Base-by-base conservation (phyloP, 2,113 vertebrate genomes). In the Mellivora capensis region DNA sequence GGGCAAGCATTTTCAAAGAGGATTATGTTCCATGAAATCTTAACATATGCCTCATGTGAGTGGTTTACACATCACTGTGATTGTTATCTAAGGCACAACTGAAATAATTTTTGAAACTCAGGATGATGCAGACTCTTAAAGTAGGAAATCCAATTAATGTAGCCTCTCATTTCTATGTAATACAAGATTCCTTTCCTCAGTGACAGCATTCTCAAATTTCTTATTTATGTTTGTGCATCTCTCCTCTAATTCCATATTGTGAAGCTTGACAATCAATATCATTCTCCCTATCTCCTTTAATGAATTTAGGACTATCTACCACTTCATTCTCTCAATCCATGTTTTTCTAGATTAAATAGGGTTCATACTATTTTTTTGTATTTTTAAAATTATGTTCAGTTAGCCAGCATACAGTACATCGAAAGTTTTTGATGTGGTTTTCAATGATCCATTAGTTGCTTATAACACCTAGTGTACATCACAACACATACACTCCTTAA, bases 31-130 rank as follows among this genome's bases (percentile, higher is more conserved):
- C 39, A 47, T 69, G 47, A 76, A 96, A 96, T 49, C 20, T 86
- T 83, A 42, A 69, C 17, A 76, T 77, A 39, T 12, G 61, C 0
- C 42, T 85, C 27, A 80, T 71, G 6, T 71, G 14, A 90, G 23
- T 39, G 42, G 6, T 20, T 67, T 94, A 15, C 8, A 69, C 20
- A 74, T 77, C 11, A 85, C 34, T 82, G 18, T 77, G 23, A 57
- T 67, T 72, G 3, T 80, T 91, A 81, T 59, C 9, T 44, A 81
- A 72, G 47, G 34, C 14, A 27, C 79, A 62, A 61, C 27, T 69
- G 18, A 89, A 79, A 59, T 86, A n/a, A 47, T 29, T 94, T 96
- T 97, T 93, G 83, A 94, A 96, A 91, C 10, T 77, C 3, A n/a
- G 44, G 42, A 39, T 71, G 25, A 59, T 44, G 90, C 7, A 96